Evolutionary conservation across 1,140 invertebrate genomes (phyloP).

Genomic region (Mizuhopecten yessoensis): DNA sequence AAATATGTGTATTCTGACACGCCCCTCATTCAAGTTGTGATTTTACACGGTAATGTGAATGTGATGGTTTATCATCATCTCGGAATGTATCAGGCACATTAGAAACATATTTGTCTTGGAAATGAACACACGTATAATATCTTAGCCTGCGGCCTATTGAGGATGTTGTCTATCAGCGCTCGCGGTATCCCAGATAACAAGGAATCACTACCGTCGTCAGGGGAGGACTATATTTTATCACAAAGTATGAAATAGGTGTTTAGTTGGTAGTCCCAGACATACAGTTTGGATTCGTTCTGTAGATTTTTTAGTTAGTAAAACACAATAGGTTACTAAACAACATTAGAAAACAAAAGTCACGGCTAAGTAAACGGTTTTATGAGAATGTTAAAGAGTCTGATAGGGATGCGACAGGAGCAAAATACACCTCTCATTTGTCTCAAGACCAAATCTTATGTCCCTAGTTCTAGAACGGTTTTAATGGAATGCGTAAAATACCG

Average conservation of each 20-base stretch:
- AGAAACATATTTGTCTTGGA: background rate
- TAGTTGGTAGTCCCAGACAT: background rate
- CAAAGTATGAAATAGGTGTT: background rate
- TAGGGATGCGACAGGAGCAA: background rate
- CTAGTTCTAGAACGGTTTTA: background rate
- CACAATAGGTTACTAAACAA: background rate
- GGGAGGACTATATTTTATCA: background rate
- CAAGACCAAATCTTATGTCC: background rate
- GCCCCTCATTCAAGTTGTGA: background rate
- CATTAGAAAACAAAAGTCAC: background rate
- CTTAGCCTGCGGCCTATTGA: background rate
- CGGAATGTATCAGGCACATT: background rate
- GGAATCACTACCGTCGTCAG: background rate
- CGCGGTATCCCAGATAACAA: background rate
- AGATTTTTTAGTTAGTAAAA: background rate
- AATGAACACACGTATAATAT: background rate
- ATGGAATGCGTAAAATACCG: background rate
- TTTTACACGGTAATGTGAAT: background rate
- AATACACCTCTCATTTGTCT: constrained; percentile 16
- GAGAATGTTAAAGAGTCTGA: background rate
- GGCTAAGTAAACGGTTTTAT: background rate
- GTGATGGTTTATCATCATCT: background rate
- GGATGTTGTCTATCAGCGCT: constrained; percentile 3
- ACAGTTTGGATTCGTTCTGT: background rate
- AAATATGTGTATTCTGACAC: background rate